phyloP scores from a whole-genome alignment of 2,113 vertebrate species.

The Microcebus jonahi region DNA sequence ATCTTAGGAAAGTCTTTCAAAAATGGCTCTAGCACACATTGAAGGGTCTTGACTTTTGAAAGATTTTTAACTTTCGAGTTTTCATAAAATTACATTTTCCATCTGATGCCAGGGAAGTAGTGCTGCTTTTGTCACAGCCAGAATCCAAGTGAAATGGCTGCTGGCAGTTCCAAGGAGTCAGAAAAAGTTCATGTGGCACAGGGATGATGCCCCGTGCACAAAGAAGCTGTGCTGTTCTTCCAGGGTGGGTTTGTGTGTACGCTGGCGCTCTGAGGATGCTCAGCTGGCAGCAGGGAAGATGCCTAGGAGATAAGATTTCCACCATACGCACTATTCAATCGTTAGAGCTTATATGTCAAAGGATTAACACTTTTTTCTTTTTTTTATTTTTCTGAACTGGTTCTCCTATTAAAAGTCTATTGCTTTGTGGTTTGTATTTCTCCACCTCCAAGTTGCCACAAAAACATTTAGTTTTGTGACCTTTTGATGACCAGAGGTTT shows the following conservation, averaged over 20 bases:
- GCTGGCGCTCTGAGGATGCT: not conserved
- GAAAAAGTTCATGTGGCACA: conserved; percentile 75
- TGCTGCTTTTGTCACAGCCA: conserved; percentile 76
- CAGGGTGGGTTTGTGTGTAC: not conserved
- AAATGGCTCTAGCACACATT: conserved; percentile 18
- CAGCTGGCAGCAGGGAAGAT: not conserved
- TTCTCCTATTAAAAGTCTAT: not conserved
- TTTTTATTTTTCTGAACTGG: not conserved
- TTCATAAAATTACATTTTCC: conserved; percentile 73
- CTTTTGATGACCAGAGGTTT: not conserved
- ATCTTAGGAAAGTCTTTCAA: conserved; percentile 42
- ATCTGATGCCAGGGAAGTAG: conserved; percentile 75
- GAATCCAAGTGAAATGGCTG: conserved; percentile 77
- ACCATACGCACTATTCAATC: not conserved
- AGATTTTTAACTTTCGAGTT: conserved; percentile 63
- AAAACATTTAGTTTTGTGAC: not conserved
- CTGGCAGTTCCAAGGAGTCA: conserved; percentile 75
- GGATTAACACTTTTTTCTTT: not conserved
- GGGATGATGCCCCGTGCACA: conserved; percentile 43
- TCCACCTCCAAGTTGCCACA: not conserved
- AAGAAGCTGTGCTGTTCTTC: conserved; percentile 48
- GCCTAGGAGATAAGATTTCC: conserved; percentile 34
- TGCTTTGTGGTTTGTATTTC: conserved; percentile 2
- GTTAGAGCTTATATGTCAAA: not conserved
- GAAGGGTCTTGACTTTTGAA: conserved; percentile 60